Base-by-base conservation (phyloP, 2,113 vertebrate genomes). In the Hydrochoerus hydrochaeris region DNA sequence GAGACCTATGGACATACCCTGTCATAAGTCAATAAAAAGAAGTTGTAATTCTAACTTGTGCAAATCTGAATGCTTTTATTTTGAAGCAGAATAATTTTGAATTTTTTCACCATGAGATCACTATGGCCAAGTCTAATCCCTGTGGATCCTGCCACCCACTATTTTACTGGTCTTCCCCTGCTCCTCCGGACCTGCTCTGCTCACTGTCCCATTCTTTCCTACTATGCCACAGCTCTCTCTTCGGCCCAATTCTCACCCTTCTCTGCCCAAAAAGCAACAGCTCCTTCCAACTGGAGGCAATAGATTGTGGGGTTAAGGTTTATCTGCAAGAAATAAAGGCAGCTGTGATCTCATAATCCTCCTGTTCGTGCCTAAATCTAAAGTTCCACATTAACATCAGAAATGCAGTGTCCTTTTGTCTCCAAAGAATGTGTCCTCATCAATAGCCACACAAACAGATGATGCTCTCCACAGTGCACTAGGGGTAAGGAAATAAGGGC, bases 31-130 rank as follows among this genome's bases (percentile, higher is more conserved):
- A 38, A 38, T 71, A 71, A 71, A 71, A 38, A 19, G 35, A n/a
- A n/a, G 16, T n/a, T 19, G 35, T n/a, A 10, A 32, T 7, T 7
- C 0, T 16, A 30, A 8, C 1, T 44, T 12, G 52, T 16, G 4
- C 10, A 54, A 5, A 11, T 41, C 4, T 3, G 4, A 3, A 41
- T 46, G n/a, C 17, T 35, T n/a, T 1, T 44, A 14, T 71, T 38
- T 10, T 67, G 19, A 60, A 63, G 80, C 58, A 35, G 32, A 26
- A 52, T 17, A 69, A 30, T 13, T 54, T 10, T 54, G 62, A 3
- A 11, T 2, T 54, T 85, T 65, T 44, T 16, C 4, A 19, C 6
- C 49, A 11, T 13, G 7, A 17, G 11, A 30, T 17, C 4, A 26
- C 7, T 16, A 35, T 0, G 6, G 41, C 60, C 26, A 46, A 41